A percentile compares a stretch with the other conserved stretches of the same genome.
phyloP scores from a whole-genome alignment of 1,140 invertebrate species.

The Psix sp. region DNA sequence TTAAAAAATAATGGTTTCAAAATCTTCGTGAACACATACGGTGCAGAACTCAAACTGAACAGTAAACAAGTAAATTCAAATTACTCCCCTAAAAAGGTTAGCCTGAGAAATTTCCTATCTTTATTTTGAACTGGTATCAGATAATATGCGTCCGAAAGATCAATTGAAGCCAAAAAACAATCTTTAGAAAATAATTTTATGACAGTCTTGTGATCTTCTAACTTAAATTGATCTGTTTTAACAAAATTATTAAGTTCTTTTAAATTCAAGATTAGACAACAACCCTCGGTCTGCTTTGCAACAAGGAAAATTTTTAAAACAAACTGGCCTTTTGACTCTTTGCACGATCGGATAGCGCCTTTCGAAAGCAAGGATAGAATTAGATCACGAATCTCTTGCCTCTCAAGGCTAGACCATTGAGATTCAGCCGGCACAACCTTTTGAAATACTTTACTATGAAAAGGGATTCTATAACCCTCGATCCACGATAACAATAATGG shows the following conservation, averaged over 20 bases:
- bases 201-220: neutral
- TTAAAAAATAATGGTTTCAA: neutral
- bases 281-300: neutral
- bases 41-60: neutral
- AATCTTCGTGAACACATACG: neutral
- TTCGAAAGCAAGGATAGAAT: neutral
- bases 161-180: neutral
- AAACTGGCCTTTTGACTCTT: neutral
- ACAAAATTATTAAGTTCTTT: neutral
- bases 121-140: neutral
- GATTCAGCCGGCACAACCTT: neutral
- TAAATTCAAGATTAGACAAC: neutral
- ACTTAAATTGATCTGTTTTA: neutral
- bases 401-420: too few species aligned
- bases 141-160: neutral
- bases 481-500: neutral
- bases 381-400: too few species aligned
- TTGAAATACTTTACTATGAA: neutral
- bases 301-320: neutral
- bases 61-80: neutral
- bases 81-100: neutral
- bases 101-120: neutral
- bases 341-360: neutral
- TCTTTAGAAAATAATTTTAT: neutral
- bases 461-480: neutral